Evolutionary conservation across 1,140 invertebrate species (phyloP).

Genomic region (Mylabris phalerata): DNA sequence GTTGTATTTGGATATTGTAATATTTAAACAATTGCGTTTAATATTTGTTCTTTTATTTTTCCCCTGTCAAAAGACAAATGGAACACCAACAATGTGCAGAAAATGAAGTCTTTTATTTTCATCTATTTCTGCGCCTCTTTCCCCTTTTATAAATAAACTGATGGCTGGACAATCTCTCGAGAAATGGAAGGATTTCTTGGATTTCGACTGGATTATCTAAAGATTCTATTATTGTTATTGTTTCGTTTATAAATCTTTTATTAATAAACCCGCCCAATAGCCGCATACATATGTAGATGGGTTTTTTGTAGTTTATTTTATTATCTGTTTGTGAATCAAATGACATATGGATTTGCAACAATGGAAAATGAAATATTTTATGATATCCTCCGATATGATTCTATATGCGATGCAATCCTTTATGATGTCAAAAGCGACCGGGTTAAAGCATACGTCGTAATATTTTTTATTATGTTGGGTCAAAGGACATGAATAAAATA

Average conservation of each 20-base stretch:
- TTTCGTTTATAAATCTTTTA: background rate
- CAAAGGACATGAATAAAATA: constrained; percentile 25
- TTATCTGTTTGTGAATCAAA: background rate
- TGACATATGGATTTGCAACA: constrained; percentile 17
- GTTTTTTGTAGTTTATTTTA: background rate
- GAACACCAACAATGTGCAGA: too few relatives aligned
- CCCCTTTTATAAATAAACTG: too few relatives aligned
- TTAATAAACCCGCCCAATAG: background rate
- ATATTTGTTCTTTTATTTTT: too few relatives aligned
- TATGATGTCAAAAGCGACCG: constrained; percentile 13
- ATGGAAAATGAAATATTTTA: constrained; percentile 24
- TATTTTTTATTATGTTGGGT: constrained; percentile 23
- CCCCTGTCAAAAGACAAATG: too few relatives aligned
- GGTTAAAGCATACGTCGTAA: constrained; percentile 14
- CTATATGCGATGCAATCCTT: constrained; percentile 9
- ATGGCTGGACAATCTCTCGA: too few relatives aligned
- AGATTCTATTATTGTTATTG: background rate
- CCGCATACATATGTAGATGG: background rate
- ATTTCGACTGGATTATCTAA: too few relatives aligned
- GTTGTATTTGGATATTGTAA: constrained; percentile 5
- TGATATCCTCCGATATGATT: constrained; percentile 12
- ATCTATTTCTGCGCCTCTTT: too few relatives aligned
- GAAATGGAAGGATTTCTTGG: too few relatives aligned
- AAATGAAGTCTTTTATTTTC: too few relatives aligned
- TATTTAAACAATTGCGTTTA: too few relatives aligned